These are phyloP conservation scores for Terrapene triunguis DNA, from an alignment of 2,113 vertebrate genomes.

Conservation along the genomic window DNA sequence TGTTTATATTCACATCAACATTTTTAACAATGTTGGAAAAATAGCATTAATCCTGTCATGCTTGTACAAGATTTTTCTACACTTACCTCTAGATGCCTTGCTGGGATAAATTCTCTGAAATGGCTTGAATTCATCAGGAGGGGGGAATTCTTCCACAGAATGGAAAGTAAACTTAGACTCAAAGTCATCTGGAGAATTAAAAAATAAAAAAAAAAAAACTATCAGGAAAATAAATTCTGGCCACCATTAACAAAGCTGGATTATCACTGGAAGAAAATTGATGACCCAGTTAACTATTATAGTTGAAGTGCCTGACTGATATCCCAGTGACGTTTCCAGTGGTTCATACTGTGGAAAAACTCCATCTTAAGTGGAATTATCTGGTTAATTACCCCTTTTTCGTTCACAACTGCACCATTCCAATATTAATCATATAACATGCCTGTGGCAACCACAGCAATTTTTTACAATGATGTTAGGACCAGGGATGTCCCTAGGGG, in stretches of 20 bases:
- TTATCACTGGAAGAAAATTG: neutral
- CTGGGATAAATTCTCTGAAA: slow-evolving; percentile 94
- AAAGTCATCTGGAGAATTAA: slow-evolving; percentile 88
- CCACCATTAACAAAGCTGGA: neutral
- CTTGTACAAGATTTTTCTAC: neutral
- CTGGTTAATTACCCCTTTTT: neutral
- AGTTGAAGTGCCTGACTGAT: neutral
- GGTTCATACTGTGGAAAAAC: neutral
- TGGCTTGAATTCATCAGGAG: slow-evolving; percentile 93
- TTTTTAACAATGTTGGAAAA: neutral
- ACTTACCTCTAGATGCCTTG: slow-evolving; percentile 91
- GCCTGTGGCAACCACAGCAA: neutral
- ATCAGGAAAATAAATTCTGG: slow-evolving; percentile 19
- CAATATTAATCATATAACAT: neutral
- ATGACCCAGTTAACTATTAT: neutral
- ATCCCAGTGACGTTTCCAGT: neutral
- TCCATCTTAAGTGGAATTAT: neutral
- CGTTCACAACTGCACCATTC: neutral
- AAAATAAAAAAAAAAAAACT: slow-evolving; percentile 5
- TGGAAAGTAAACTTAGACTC: slow-evolving; percentile 99
- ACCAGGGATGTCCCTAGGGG: neutral
- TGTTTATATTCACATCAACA: neutral
- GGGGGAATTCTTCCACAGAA: slow-evolving; percentile 94
- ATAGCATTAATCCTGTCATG: neutral
- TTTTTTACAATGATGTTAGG: neutral